Percentiles rank a stretch among this genome's conserved stretches.
phyloP scores from a whole-genome alignment of 1,140 invertebrate species.

The Sesamia nonagrioides region DNA sequence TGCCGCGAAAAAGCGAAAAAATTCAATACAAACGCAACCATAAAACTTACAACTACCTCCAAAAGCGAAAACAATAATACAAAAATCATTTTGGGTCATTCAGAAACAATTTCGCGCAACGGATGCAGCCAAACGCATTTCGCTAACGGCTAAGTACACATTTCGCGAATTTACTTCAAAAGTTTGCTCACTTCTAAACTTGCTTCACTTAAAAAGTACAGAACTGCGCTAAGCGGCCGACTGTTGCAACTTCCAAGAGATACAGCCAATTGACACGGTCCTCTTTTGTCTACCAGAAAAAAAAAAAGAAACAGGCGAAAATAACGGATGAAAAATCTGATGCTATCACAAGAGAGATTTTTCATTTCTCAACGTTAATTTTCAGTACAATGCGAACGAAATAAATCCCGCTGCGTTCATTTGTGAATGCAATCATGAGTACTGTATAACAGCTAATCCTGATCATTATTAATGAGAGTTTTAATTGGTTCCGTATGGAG shows the following conservation, averaged over 20 bases:
- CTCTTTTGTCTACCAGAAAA: conserved; percentile 8
- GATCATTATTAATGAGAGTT: conserved; percentile 61
- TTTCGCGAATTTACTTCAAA: conserved; percentile 16
- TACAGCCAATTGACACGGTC: conserved; percentile 31
- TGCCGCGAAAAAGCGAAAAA: no score
- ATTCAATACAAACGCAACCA: background rate
- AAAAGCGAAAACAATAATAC: background rate
- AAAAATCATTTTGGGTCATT: conserved; percentile 6
- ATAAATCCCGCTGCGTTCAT: conserved; percentile 45
- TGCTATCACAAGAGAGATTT: conserved; percentile 1
- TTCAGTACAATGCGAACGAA: conserved; percentile 25
- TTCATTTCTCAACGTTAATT: conserved; percentile 12
- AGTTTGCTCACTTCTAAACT: background rate
- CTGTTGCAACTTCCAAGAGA: conserved; percentile 20
- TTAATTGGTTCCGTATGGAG: conserved; percentile 57
- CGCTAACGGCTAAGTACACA: conserved; percentile 21
- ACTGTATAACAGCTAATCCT: conserved; percentile 33
- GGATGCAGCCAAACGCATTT: background rate
- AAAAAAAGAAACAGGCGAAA: background rate
- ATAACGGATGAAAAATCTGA: conserved; percentile 28
- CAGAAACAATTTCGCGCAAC: conserved; percentile 7
- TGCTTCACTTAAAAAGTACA: conserved; percentile 4
- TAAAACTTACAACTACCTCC: background rate
- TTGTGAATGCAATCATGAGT: conserved; percentile 40
- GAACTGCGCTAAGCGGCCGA: conserved; percentile 15